phyloP scores from a whole-genome alignment of 1,140 invertebrate genomes.

The Microplitis mediator region DNA sequence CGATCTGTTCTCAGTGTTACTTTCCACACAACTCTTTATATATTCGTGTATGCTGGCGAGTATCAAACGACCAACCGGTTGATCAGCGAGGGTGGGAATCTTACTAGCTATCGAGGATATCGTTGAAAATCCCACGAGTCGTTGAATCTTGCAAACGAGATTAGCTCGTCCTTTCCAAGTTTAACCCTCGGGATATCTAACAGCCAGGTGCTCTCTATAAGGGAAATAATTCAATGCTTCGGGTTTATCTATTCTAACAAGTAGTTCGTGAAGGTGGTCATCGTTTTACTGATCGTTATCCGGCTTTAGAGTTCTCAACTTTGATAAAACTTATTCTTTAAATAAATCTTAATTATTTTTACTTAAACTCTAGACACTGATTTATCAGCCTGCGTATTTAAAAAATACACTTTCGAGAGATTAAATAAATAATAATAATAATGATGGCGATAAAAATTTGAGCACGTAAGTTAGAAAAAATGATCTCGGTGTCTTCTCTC shows the following conservation, averaged over 20 bases:
- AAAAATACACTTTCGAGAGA: too few species aligned
- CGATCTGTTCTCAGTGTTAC: too few species aligned
- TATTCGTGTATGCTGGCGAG: too few species aligned
- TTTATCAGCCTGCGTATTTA: too few species aligned
- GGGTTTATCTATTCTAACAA: background rate
- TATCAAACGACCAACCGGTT: conserved; percentile 1
- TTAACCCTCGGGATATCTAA: background rate
- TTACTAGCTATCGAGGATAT: background rate
- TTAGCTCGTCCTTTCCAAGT: conserved; percentile 1
- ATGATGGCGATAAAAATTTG: too few species aligned
- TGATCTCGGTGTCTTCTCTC: too few species aligned
- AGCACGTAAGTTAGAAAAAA: too few species aligned
- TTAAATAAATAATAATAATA: too few species aligned
- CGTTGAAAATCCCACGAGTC: conserved; percentile 1
- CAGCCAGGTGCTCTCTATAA: background rate
- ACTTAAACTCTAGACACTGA: too few species aligned
- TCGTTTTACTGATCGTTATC: background rate
- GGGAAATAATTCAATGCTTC: conserved; percentile 2
- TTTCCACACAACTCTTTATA: too few species aligned
- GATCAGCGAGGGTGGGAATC: background rate
- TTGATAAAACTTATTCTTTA: background rate
- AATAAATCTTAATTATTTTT: too few species aligned
- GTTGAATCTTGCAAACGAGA: background rate
- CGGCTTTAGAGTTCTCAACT: background rate
- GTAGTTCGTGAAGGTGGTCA: background rate